These are phyloP conservation scores for Troides oblongomaculatus DNA, from an alignment of 2,888 invertebrate genomes.

Conservation along the genomic window DNA sequence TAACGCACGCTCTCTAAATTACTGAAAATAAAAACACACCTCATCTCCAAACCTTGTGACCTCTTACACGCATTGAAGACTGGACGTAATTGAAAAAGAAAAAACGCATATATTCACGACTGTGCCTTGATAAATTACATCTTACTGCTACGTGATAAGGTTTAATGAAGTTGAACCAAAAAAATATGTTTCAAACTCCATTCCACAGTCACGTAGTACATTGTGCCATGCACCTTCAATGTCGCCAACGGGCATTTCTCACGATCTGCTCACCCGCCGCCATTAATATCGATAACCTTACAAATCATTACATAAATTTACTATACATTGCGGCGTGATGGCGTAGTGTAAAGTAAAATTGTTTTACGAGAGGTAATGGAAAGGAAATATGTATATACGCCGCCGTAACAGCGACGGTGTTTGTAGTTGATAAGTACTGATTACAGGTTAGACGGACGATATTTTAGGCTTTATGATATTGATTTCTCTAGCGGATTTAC, in stretches of 20 bases:
- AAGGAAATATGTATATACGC: neutral
- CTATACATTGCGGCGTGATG: conserved; percentile 18
- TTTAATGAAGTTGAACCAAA: neutral
- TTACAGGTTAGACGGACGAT: conserved; percentile 56
- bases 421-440: conserved; percentile 30
- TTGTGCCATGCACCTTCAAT: conserved; percentile 34
- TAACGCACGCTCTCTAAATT: conserved; percentile 24
- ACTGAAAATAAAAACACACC: conserved; percentile 19
- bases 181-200: conserved; percentile 35
- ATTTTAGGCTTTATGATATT: conserved; percentile 60
- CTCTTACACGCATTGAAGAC: conserved; percentile 21
- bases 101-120: conserved; percentile 8
- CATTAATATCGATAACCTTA: conserved; percentile 32
- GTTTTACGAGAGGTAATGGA: conserved; percentile 10
- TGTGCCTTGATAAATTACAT: neutral
- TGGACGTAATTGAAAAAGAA: conserved; percentile 23
- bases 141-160: conserved; percentile 15
- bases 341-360: neutral
- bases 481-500: conserved; percentile 61
- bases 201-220: conserved; percentile 32
- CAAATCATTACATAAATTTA: conserved; percentile 8
- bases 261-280: conserved; percentile 44
- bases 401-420: neutral
- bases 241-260: conserved; percentile 68
- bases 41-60: conserved; percentile 23